Conservation (phyloP, 2,797 vertebrate species). For the Poeciliopsis turneri region DNA sequence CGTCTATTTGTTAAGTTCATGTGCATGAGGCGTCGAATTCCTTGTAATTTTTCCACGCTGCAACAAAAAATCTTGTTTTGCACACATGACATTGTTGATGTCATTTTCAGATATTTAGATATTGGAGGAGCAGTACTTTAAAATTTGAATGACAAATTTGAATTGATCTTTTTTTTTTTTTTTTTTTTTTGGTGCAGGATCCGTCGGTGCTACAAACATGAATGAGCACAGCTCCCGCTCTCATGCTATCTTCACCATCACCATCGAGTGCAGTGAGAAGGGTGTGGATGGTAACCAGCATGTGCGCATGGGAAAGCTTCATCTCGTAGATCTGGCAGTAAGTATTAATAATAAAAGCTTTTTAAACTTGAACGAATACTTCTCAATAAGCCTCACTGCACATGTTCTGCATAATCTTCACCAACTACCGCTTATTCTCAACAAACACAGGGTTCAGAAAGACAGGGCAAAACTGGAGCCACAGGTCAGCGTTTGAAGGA, state of each 20-base stretch:
- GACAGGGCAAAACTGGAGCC: conserved; percentile 97
- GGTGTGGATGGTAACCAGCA: conserved; percentile 96
- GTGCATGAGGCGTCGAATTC: neutral
- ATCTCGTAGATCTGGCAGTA: conserved; percentile 97
- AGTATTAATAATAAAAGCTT: conserved; percentile 55
- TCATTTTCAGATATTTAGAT: neutral
- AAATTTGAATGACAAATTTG: neutral
- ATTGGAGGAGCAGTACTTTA: neutral
- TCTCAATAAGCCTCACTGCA: neutral
- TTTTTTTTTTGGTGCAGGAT: conserved; percentile 76
- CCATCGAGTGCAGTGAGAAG: conserved; percentile 98
- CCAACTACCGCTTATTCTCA: neutral
- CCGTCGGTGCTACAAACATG: conserved; percentile 98
- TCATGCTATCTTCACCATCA: conserved; percentile 98
- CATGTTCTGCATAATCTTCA: neutral
- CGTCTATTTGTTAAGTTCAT: neutral
- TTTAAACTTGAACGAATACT: neutral
- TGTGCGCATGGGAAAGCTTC: conserved; percentile 97
- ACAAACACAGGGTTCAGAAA: conserved; percentile 90
- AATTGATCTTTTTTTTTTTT: neutral
- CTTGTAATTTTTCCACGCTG: neutral
- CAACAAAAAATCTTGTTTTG: neutral
- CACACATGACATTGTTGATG: neutral
- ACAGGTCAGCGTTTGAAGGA: conserved; percentile 97
- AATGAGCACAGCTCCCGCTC: conserved; percentile 99